Conservation (phyloP, 2,113 vertebrate species). For the Hippocampus guttulatus region DNA sequence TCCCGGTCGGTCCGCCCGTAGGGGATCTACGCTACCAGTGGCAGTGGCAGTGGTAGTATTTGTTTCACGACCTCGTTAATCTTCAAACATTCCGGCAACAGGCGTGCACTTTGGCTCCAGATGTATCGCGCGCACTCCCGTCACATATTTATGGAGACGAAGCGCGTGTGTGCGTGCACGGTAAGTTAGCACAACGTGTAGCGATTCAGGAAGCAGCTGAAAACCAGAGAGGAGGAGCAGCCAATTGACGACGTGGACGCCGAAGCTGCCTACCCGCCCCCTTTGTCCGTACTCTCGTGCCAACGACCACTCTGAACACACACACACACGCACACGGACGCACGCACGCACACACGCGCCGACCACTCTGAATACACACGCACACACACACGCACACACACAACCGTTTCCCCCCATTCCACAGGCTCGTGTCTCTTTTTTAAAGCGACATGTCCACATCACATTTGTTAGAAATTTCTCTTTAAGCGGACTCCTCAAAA, state of each 20-base stretch:
- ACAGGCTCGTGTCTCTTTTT: constrained; percentile 16
- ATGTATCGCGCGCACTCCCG: constrained; percentile 22
- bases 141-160: constrained; percentile 17
- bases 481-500: constrained; percentile 53
- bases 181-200: neutral
- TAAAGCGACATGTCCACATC: constrained; percentile 32
- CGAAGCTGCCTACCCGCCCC: constrained; percentile 57
- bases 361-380: constrained; percentile 22
- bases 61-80: constrained; percentile 49
- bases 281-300: neutral
- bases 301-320: constrained; percentile 39
- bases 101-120: constrained; percentile 46
- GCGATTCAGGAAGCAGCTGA: constrained; percentile 14
- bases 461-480: constrained; percentile 27
- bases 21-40: neutral
- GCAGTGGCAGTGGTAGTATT: neutral
- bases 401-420: constrained; percentile 7
- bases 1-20: neutral
- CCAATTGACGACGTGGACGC: constrained; percentile 56
- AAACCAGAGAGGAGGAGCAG: constrained; percentile 19
- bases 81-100: constrained; percentile 48
- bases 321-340: neutral
- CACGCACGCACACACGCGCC: neutral
- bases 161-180: neutral
- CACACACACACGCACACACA: neutral